These are phyloP conservation scores for Molorchus minor DNA, from an alignment of 2,888 invertebrate genomes.

Conservation along the genomic window DNA sequence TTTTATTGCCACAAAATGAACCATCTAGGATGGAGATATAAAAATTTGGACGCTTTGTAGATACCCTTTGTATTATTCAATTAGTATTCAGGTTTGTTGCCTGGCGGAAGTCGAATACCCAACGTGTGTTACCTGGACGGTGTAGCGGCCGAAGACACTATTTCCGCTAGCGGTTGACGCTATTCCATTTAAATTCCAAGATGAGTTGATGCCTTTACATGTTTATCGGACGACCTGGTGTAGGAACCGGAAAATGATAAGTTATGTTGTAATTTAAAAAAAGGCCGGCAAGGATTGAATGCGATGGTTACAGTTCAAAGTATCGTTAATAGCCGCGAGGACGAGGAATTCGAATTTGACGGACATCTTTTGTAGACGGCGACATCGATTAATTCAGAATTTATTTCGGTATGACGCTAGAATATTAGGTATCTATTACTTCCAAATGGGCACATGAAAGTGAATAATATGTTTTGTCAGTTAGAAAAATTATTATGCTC, in stretches of 20 bases:
- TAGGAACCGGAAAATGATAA: conserved; percentile 17
- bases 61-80: conserved; percentile 34
- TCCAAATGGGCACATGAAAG: no score
- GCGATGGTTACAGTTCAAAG: conserved; percentile 10
- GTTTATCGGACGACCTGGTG: conserved; percentile 5
- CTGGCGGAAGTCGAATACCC: conserved; percentile 57
- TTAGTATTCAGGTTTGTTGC: conserved; percentile 56
- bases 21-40: conserved; percentile 21
- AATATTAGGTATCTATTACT: no score
- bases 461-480: no score
- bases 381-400: no score
- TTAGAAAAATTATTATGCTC: no score
- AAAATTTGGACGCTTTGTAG: conserved; percentile 37
- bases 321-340: background rate
- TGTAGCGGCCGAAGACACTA: conserved; percentile 54
- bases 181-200: conserved; percentile 23
- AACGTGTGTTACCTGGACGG: conserved; percentile 57
- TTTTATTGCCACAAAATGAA: conserved; percentile 26
- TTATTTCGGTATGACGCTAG: no score
- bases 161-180: conserved; percentile 24
- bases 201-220: conserved; percentile 15
- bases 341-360: background rate
- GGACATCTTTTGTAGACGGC: no score
- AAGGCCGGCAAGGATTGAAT: background rate
- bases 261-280: conserved; percentile 2